Percentiles rank a stretch among this genome's conserved stretches.
Evolutionary conservation across 2,888 invertebrate species (phyloP).

Genomic region (Lithophane leautieri): DNA sequence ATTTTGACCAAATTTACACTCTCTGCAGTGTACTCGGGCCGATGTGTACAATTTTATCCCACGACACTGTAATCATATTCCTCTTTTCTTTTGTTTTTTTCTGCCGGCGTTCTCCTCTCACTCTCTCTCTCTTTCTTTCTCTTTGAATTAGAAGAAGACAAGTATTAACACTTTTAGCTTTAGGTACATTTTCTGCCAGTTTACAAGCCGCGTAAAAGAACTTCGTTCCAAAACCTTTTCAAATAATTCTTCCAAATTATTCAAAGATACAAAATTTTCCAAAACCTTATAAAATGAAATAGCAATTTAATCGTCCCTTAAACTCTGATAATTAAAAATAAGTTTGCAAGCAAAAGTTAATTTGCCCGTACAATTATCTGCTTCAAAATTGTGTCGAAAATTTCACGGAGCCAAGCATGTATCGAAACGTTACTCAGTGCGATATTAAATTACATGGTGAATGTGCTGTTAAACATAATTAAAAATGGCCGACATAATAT

Average conservation of each 20-base stretch:
- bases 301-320: conserved; percentile 11
- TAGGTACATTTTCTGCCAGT: no score
- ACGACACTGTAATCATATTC: no score
- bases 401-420: background rate
- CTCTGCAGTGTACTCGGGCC: no score
- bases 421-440: conserved; percentile 15
- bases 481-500: conserved; percentile 1
- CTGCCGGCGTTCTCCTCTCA: no score
- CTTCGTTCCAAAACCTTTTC: no score
- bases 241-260: background rate
- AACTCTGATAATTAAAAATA: conserved; percentile 40
- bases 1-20: no score
- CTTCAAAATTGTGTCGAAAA: conserved; percentile 23
- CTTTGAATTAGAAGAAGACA: no score
- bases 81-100: no score
- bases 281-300: background rate
- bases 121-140: no score
- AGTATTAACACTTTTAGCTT: no score
- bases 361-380: conserved; percentile 41
- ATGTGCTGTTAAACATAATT: conserved; percentile 20
- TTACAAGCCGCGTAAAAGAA: no score
- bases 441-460: conserved; percentile 27
- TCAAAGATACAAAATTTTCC: background rate
- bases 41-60: no score
- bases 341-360: conserved; percentile 29